These are phyloP conservation scores for Microcaecilia unicolor DNA, from an alignment of 2,797 vertebrate genomes.

Conservation along the genomic window DNA sequence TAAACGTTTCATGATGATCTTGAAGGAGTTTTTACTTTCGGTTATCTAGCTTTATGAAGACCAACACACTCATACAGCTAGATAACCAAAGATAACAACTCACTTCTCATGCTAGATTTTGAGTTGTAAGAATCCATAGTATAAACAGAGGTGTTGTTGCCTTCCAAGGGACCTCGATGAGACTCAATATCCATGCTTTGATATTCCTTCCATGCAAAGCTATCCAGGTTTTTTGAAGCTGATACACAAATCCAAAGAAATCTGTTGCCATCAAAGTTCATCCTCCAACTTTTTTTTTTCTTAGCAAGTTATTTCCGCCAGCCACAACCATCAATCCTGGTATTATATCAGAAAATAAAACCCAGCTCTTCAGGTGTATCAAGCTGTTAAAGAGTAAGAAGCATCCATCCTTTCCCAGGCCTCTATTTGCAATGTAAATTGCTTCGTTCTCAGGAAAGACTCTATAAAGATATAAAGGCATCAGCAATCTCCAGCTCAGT, in stretches of 20 bases:
- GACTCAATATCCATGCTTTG: background rate
- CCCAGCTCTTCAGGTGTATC: constrained; percentile 46
- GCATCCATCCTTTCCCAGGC: constrained; percentile 75
- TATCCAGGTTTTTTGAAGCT: constrained; percentile 9
- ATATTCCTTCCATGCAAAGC: background rate
- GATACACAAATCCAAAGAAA: constrained; percentile 38
- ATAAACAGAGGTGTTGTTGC: background rate
- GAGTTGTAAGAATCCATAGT: background rate
- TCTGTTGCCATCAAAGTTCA: constrained; percentile 60
- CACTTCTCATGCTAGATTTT: constrained; percentile 22
- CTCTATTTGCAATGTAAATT: constrained; percentile 94
- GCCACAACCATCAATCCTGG: constrained; percentile 36
- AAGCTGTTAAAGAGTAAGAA: constrained; percentile 56
- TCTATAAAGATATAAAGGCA: constrained; percentile 72
- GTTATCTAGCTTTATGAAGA: constrained; percentile 99
- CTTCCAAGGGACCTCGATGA: background rate
- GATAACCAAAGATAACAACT: constrained; percentile 95
- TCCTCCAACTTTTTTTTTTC: constrained; percentile 55
- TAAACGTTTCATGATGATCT: constrained; percentile 68
- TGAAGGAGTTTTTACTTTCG: constrained; percentile 99
- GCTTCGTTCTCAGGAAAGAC: constrained; percentile 68
- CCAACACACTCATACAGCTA: constrained; percentile 94
- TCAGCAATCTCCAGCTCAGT: constrained; percentile 70
- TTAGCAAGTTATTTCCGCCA: constrained; percentile 47
- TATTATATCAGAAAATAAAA: constrained; percentile 40